These are phyloP conservation scores for Limulus polyphemus DNA, from an alignment of 2,888 invertebrate genomes.

Conservation along the genomic window DNA sequence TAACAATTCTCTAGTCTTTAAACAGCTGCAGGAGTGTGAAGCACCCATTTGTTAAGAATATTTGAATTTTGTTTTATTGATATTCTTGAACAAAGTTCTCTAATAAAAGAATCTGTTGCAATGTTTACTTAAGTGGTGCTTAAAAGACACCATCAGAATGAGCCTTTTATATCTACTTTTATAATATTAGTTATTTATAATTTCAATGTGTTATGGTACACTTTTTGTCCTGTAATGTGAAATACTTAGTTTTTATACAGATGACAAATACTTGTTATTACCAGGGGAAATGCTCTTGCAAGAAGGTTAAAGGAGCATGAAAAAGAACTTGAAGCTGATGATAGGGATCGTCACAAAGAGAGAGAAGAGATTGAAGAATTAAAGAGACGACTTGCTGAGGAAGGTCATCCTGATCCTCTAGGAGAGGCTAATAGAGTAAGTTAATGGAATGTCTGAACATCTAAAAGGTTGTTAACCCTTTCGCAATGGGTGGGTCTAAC, in stretches of 20 bases:
- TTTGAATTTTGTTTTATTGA: too few relatives aligned
- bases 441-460: not conserved
- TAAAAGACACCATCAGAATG: conserved; percentile 1
- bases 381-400: conserved; percentile 51
- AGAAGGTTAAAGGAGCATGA: conserved; percentile 82
- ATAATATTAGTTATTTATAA: conserved; percentile 4
- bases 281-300: conserved; percentile 69
- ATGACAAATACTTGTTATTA: too few relatives aligned
- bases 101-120: too few relatives aligned
- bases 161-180: conserved; percentile 3
- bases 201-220: conserved; percentile 4
- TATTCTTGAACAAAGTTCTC: too few relatives aligned
- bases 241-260: too few relatives aligned
- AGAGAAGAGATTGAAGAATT: conserved; percentile 76
- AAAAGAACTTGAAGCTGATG: conserved; percentile 83
- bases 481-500: too few relatives aligned
- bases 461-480: too few relatives aligned
- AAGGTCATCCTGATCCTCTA: conserved; percentile 42
- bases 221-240: too few relatives aligned
- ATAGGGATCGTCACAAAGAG: conserved; percentile 76
- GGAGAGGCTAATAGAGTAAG: conserved; percentile 32
- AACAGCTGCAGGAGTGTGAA: too few relatives aligned
- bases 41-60: too few relatives aligned
- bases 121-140: too few relatives aligned
- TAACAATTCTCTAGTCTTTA: too few relatives aligned